These are phyloP conservation scores for Mizuhopecten yessoensis DNA, from an alignment of 1,140 invertebrate genomes.

Conservation along the genomic window DNA sequence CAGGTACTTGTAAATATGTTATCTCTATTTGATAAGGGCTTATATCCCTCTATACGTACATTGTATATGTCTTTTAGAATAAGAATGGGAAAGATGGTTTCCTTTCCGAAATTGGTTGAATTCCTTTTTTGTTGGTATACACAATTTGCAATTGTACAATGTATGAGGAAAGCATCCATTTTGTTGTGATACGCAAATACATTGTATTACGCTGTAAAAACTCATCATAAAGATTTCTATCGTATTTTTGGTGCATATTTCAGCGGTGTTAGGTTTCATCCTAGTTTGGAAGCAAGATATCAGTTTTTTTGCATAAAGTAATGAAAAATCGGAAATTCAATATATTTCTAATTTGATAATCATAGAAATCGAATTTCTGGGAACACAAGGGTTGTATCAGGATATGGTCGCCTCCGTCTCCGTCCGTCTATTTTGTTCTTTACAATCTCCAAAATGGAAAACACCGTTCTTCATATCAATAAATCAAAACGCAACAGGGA, in stretches of 20 bases:
- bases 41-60: too few species aligned
- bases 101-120: too few species aligned
- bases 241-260: not conserved
- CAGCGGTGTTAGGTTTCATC: not conserved
- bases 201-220: too few species aligned
- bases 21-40: too few species aligned
- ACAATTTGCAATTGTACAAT: not conserved
- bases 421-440: not conserved
- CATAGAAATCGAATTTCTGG: not conserved
- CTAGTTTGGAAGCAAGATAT: not conserved
- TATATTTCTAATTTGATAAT: slow-evolving; percentile 31
- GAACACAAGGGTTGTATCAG: not conserved
- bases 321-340: not conserved
- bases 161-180: not conserved
- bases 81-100: too few species aligned
- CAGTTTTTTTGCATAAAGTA: not conserved
- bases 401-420: not conserved
- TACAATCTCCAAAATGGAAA: slow-evolving; percentile 28
- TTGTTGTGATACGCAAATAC: not conserved
- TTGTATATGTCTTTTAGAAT: too few species aligned
- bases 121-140: too few species aligned
- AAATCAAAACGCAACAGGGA: slow-evolving; percentile 33
- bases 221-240: not conserved
- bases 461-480: slow-evolving; percentile 17
- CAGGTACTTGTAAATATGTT: too few species aligned